Conservation (phyloP, 1,140 invertebrate species). For the Chionoecetes opilio region DNA sequence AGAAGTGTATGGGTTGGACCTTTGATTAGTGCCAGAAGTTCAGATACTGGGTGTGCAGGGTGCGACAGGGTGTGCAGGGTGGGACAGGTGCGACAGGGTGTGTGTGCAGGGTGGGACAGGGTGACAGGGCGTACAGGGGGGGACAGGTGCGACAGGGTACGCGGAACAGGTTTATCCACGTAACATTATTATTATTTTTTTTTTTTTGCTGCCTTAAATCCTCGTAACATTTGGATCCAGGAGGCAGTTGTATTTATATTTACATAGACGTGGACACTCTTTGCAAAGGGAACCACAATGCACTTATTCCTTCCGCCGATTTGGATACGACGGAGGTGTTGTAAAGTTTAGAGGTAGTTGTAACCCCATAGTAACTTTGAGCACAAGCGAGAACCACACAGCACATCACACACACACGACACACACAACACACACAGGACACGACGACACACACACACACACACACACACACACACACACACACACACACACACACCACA, state of each 20-base stretch:
- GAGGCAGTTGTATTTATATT: not conserved
- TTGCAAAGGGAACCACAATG: not conserved
- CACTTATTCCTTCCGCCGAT: not conserved
- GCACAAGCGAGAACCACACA: no score
- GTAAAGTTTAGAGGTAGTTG: not conserved
- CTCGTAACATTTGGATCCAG: conserved; percentile 27
- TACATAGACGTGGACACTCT: not conserved
- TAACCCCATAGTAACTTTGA: not conserved
- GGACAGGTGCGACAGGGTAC: no score
- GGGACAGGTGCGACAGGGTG: not conserved
- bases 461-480: no score
- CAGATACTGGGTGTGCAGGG: not conserved
- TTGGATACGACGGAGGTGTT: not conserved
- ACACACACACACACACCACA: no score
- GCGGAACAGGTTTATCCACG: not conserved
- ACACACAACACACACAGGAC: no score
- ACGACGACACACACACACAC: no score
- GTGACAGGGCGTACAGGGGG: no score
- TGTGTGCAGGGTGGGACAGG: not conserved
- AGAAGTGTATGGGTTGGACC: not conserved
- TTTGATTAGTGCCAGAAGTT: not conserved
- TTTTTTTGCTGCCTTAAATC: no score
- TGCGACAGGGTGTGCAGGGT: not conserved
- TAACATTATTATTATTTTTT: no score
- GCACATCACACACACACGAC: no score